phyloP scores from a whole-genome alignment of 1,140 invertebrate genomes.

The Nylanderia fulva region DNA sequence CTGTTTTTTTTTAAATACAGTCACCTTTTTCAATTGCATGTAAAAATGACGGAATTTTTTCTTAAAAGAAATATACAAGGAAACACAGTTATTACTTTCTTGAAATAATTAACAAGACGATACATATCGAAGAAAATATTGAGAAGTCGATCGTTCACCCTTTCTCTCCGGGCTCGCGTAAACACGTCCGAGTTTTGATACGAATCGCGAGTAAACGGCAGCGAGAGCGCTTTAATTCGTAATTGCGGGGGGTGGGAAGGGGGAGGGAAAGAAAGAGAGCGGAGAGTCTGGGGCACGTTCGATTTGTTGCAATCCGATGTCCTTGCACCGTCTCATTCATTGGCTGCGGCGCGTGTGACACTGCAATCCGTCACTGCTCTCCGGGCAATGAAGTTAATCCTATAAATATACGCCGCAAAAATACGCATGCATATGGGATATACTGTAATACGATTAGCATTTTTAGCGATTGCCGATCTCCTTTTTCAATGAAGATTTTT shows the following conservation, averaged over 20 bases:
- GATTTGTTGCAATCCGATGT: conserved; percentile 70
- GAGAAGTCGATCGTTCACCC: conserved; percentile 21
- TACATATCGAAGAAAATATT: conserved; percentile 1
- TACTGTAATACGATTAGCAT: conserved; percentile 35
- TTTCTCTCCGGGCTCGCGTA: conserved; percentile 34
- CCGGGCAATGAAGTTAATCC: conserved; percentile 70
- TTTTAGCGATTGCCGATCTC: conserved; percentile 24
- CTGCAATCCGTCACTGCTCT: conserved; percentile 63
- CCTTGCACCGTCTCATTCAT: conserved; percentile 75
- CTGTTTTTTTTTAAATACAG: too few species aligned
- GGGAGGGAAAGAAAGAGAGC: conserved; percentile 74
- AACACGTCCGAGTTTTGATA: conserved; percentile 59
- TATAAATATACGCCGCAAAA: conserved; percentile 70
- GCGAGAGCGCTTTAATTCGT: conserved; percentile 70
- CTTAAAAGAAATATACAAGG: not conserved
- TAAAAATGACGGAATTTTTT: not conserved
- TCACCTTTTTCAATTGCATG: not conserved
- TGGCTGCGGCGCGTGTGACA: conserved; percentile 71
- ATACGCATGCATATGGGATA: conserved; percentile 7
- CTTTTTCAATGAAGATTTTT: not conserved
- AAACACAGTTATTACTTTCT: conserved; percentile 18
- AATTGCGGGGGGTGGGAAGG: conserved; percentile 49
- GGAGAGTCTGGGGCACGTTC: conserved; percentile 76
- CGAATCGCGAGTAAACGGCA: conserved; percentile 72
- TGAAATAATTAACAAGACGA: conserved; percentile 3